A percentile compares a stretch with the other conserved stretches of the same genome.
These are phyloP conservation scores for Sitophilus oryzae DNA, from an alignment of 1,140 invertebrate species.

Conservation along the genomic window DNA sequence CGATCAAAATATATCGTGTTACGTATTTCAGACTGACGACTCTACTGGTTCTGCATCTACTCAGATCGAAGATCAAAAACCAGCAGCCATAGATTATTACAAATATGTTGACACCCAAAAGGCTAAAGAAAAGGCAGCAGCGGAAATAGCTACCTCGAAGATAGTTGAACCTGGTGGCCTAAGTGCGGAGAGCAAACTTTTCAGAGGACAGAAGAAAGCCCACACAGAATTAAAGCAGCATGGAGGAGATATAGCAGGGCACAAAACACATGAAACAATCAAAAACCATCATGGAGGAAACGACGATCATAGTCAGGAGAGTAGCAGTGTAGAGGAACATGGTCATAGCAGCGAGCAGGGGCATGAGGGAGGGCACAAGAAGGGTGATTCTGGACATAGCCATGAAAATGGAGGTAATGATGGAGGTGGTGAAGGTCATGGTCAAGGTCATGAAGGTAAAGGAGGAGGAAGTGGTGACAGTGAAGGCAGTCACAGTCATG, in stretches of 20 bases:
- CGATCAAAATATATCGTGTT: too few relatives aligned
- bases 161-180: constrained; percentile 6
- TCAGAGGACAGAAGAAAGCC: constrained; percentile 10
- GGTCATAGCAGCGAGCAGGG: neutral
- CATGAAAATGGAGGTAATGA: neutral
- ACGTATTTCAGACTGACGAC: constrained; percentile 8
- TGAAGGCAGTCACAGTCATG: constrained; percentile 6
- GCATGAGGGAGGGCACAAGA: constrained; percentile 1
- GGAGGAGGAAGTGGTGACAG: constrained; percentile 8
- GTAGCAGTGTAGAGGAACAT: neutral
- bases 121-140: neutral
- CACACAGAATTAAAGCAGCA: constrained; percentile 3
- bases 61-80: constrained; percentile 14
- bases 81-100: constrained; percentile 20
- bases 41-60: constrained; percentile 1
- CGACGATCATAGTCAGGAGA: neutral
- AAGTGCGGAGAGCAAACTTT: constrained; percentile 16
- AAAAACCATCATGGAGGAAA: constrained; percentile 1
- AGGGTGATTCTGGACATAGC: neutral
- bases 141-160: constrained; percentile 1
- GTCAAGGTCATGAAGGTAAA: neutral
- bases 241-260: neutral
- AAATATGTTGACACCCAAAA: constrained; percentile 14
- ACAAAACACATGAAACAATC: constrained; percentile 8
- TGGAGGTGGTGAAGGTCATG: constrained; percentile 3